Evolutionary conservation across 2,113 vertebrate species (phyloP).

Genomic region (Ancistrus triradiatus): DNA sequence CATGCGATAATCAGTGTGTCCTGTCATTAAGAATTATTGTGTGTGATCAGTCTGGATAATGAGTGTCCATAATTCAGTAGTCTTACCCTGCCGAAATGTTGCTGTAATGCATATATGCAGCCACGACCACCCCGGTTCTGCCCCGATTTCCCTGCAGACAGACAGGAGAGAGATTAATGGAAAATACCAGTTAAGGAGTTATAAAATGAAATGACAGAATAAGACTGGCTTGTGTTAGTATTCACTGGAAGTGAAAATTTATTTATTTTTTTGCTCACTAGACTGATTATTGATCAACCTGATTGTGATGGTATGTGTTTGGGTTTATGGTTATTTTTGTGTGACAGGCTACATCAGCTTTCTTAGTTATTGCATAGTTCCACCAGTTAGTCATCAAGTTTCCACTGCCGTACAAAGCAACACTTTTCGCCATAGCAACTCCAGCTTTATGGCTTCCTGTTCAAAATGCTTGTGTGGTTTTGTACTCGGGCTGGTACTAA

Average conservation of each 20-base stretch:
- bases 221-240: background rate
- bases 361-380: constrained; percentile 37
- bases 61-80: too few species aligned
- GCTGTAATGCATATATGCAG: constrained; percentile 98
- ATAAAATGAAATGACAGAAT: constrained; percentile 3
- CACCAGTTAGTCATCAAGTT: constrained; percentile 43
- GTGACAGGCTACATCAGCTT: background rate
- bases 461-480: constrained; percentile 23
- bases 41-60: too few species aligned
- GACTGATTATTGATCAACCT: background rate
- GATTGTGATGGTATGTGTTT: background rate
- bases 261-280: background rate
- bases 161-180: constrained; percentile 17
- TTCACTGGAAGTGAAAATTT: background rate
- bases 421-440: constrained; percentile 56
- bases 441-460: constrained; percentile 56
- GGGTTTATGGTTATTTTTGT: constrained; percentile 21
- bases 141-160: constrained; percentile 84
- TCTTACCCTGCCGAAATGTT: constrained; percentile 95
- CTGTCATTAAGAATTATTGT: constrained; percentile 19
- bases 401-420: constrained; percentile 48
- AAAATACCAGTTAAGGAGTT: background rate
- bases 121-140: constrained; percentile 90
- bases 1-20: constrained; percentile 1
- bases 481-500: constrained; percentile 8